Base-by-base conservation (phyloP, 2,888 invertebrate genomes). In the Beris chalybata region DNA sequence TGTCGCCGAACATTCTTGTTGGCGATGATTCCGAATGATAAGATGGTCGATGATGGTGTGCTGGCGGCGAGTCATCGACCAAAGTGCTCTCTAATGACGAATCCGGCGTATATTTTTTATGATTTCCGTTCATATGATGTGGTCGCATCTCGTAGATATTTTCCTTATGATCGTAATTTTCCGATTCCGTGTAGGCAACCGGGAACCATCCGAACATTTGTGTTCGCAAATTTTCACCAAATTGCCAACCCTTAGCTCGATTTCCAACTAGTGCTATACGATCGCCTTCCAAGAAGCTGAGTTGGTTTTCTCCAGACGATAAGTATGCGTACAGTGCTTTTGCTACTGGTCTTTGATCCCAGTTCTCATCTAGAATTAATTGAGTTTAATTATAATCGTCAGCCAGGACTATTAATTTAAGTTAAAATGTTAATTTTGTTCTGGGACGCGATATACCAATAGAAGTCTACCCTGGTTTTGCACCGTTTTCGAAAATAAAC, bases 131-230 rank as follows among this genome's bases (percentile, higher is more conserved):
- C 61, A 50, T 61, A 52, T 69, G 72, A 65, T 72, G 72, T 45
- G 71, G 64, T 57, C 65, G 56, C 66, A 71, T 65, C 55, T 72
- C 71, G 48, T 55, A 55, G 38, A 55, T 56, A 5, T 54, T 54
- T 5, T 64, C 44, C 65, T 65, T n/a, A 64, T 64, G 47, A 67
- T 72, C 73, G 12, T 71, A 84, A 72, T 88, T 89, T 73, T 88
- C 90, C 65, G 87, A 82, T 81, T 95, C 95, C 38, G 95, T 95
- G 76, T 95, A 96, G n/a, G 95, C 95, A 70, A 95, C 82, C 1
- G 96, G 96, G 81, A 96, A 96, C 96, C 96, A 96, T 43, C 96
- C 96, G 71, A 92, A 90, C 76, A 90, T 89, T 77, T 93, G 93
- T n/a, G 93, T 94, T 65, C 93, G 86, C 72, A 92, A 81, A 81